These are phyloP conservation scores for Saturnia japonica DNA, from an alignment of 2,888 invertebrate species.

Conservation along the genomic window DNA sequence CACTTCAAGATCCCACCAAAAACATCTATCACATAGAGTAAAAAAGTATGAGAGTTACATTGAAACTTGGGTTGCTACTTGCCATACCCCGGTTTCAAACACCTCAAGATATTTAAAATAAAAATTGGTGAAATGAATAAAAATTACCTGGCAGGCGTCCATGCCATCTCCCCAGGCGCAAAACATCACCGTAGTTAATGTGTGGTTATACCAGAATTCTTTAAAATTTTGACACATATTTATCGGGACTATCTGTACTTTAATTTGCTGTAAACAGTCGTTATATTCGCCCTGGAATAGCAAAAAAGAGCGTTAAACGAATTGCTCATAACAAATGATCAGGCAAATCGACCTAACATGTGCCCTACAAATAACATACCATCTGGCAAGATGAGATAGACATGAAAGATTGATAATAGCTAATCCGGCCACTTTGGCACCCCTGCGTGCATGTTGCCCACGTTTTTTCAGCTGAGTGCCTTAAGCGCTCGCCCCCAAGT, in stretches of 20 bases:
- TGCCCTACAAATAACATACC: not conserved
- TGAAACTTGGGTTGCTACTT: no score
- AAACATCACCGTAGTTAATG: slow-evolving; percentile 62
- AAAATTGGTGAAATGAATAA: not conserved
- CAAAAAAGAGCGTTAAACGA: slow-evolving; percentile 6
- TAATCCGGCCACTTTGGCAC: no score
- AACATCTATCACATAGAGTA: no score
- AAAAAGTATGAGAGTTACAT: no score
- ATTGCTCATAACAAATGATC: not conserved
- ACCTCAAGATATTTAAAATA: no score
- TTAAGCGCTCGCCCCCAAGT: no score
- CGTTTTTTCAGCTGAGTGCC: no score
- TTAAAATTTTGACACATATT: slow-evolving; percentile 47
- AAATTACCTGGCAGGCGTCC: slow-evolving; percentile 58
- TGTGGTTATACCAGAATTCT: slow-evolving; percentile 53
- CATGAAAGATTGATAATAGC: no score
- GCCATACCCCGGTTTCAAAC: no score
- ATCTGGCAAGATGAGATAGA: no score
- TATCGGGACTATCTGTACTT: slow-evolving; percentile 40
- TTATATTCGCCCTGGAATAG: slow-evolving; percentile 53
- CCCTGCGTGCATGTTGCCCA: no score
- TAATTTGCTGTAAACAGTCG: slow-evolving; percentile 46
- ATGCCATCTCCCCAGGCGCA: slow-evolving; percentile 54
- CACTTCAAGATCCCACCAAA: no score
- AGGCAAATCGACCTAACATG: not conserved